Evolutionary conservation across 2,113 vertebrate genomes (phyloP).

Genomic region (Pterocles orientalis): DNA sequence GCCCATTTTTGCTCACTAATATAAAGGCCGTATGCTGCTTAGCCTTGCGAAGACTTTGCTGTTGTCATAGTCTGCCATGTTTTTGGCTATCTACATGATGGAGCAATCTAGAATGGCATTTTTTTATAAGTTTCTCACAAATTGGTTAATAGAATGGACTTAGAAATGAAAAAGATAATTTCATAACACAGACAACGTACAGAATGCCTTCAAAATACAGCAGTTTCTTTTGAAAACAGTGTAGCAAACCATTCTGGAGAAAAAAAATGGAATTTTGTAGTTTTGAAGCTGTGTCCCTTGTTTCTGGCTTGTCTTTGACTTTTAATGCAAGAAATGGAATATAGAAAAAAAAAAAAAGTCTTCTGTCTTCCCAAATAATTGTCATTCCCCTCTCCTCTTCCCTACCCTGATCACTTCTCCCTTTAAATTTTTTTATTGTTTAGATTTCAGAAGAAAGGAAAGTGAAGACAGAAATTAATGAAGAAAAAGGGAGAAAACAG

Average conservation of each 20-base stretch:
- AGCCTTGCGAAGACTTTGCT: not conserved
- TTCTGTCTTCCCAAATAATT: not conserved
- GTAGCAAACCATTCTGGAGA: not conserved
- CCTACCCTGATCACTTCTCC: accelerated
- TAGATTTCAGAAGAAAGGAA: not conserved
- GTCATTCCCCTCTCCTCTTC: accelerated
- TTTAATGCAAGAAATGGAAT: not conserved
- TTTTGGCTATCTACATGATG: not conserved
- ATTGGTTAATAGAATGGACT: not conserved
- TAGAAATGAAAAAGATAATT: not conserved
- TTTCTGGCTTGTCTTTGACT: not conserved
- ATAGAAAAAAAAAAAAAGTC: not conserved
- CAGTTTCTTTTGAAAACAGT: not conserved
- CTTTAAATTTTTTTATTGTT: not conserved
- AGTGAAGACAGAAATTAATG: not conserved
- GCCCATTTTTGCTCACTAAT: not conserved
- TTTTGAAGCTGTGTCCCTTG: not conserved
- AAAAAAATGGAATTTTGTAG: not conserved
- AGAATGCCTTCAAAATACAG: not conserved
- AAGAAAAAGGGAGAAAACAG: not conserved
- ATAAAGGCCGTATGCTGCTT: not conserved
- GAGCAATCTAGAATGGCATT: not conserved
- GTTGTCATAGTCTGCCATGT: not conserved
- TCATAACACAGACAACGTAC: not conserved
- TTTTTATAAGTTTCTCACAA: not conserved